Percentiles rank a stretch among this genome's conserved stretches.
phyloP scores from a whole-genome alignment of 1,140 invertebrate genomes.

The Periplaneta americana region DNA sequence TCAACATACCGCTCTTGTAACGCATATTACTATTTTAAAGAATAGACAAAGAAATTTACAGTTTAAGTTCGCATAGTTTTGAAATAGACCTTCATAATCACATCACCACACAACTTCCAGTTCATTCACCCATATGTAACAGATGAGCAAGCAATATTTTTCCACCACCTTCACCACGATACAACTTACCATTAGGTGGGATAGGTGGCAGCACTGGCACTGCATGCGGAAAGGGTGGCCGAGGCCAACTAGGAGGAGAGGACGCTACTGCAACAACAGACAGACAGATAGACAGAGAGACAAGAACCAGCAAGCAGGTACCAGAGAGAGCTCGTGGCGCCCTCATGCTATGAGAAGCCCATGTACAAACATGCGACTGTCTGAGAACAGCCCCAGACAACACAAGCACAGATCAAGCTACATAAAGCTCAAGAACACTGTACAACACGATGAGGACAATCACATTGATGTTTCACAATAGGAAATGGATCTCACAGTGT shows the following conservation, averaged over 20 bases:
- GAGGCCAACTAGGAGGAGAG: constrained; percentile 12
- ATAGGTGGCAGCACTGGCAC: constrained; percentile 59
- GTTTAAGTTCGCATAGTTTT: no score
- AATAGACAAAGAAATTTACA: no score
- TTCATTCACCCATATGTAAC: background rate
- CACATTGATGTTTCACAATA: no score
- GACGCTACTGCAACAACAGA: constrained; percentile 17
- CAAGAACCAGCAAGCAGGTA: background rate
- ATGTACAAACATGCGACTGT: background rate
- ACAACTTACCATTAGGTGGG: constrained; percentile 40
- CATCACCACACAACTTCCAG: background rate
- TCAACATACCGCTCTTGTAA: no score
- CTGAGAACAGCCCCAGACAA: background rate
- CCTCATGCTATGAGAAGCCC: background rate
- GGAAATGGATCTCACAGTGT: no score
- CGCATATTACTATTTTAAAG: no score
- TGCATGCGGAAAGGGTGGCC: constrained; percentile 52
- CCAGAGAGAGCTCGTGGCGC: background rate
- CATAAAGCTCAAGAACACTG: background rate
- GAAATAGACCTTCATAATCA: background rate
- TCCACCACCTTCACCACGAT: background rate
- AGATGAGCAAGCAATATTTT: background rate
- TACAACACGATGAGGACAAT: no score
- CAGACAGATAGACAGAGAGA: constrained; percentile 12
- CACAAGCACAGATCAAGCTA: background rate